phyloP scores from a whole-genome alignment of 2,797 vertebrate genomes.

The Muscicapa striata region DNA sequence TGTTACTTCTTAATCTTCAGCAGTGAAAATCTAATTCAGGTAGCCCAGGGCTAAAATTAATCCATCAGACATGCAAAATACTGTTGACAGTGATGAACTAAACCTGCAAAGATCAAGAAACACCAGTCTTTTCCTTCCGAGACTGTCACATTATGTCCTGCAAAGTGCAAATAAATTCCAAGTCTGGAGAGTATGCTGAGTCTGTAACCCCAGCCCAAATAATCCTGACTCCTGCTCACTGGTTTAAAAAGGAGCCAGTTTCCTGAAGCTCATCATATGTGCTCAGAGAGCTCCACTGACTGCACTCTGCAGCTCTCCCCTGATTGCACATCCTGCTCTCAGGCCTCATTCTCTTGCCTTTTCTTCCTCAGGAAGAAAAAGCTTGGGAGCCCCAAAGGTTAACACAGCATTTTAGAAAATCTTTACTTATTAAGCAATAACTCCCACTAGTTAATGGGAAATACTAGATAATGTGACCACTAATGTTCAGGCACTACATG shows the following conservation, averaged over 20 bases:
- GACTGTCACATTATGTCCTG: background rate
- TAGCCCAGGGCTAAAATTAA: background rate
- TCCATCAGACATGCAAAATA: background rate
- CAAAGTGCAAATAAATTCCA: background rate
- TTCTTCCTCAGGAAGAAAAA: constrained; percentile 2
- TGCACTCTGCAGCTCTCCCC: background rate
- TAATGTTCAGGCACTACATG: constrained; percentile 36
- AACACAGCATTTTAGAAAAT: constrained; percentile 47
- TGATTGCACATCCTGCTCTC: background rate
- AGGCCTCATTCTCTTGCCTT: background rate
- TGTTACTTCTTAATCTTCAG: background rate
- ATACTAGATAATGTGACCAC: constrained; percentile 41
- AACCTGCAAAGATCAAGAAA: background rate
- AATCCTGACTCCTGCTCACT: background rate
- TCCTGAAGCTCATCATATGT: background rate
- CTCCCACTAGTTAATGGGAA: constrained; percentile 52
- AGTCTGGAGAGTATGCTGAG: background rate
- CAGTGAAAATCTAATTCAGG: background rate
- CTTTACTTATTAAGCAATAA: constrained; percentile 65
- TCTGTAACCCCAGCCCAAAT: background rate
- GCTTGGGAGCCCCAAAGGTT: background rate
- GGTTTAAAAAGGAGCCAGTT: background rate
- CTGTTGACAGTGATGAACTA: background rate
- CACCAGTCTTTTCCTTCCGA: background rate
- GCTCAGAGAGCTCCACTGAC: background rate